Evolutionary conservation across 2,113 vertebrate genomes (phyloP), one percentile per base, ranked within the genome.

Genomic region (Donacobius atricapilla): DNA sequence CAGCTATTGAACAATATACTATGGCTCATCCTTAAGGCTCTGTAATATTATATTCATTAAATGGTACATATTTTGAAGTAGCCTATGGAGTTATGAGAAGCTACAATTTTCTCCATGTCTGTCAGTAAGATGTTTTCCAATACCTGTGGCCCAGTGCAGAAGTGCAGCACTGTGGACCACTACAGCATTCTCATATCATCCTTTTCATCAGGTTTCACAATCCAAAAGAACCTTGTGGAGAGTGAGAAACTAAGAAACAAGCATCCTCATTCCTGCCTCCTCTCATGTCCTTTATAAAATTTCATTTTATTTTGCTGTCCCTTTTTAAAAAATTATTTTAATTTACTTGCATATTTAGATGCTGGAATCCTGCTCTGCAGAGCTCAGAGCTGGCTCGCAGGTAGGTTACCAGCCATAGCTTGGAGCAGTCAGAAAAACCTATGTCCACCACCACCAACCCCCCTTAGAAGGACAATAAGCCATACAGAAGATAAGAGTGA

Each of bases 361-460:
- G 54, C 33, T 0, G 0, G 8, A 58, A 28, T 40, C 39, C 61
- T 21, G 30, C 15, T 60, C 61, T 5, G 17, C 6, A 2, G n/a
- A 39, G 27, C 44, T 35, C 47, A 68, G 21, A 70, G 42, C 21
- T 83, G 65, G 77, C 47, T 83, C 3, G 0, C 11, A 51, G 35
- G 64, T 37, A 81, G 33, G 19, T 27, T 30, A 35, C 28, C 44
- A 89, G 64, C 51, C 71, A 60, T 2, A 16, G 18, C 69, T 45
- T 0, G 1, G 27, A 79, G 57, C 77, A 75, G 27, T n/a, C 39
- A 45, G 28, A 65, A 79, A 61, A 63, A 25, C 17, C 6, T 28
- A 3, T 7, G 10, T n/a, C 57, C 39, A 89, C 23, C 75, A 84
- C 23, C 75, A 85, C 25, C 22, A 58, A n/a, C n/a, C n/a, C n/a